A percentile compares a stretch with the other conserved stretches of the same genome.
Conservation (phyloP, 1,140 invertebrate genomes). For the Neelides sp. region DNA sequence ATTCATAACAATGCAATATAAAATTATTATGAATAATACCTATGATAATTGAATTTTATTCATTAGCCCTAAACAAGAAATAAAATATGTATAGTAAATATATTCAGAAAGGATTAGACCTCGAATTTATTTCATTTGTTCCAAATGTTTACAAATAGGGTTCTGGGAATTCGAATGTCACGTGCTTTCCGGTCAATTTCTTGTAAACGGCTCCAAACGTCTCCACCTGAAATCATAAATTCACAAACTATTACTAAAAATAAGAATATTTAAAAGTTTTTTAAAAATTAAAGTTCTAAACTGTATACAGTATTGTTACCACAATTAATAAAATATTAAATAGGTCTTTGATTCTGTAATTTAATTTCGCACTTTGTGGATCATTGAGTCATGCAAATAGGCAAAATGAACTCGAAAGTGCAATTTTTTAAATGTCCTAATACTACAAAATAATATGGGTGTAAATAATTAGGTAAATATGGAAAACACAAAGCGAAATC, state of each 20-base stretch:
- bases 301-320: conserved; percentile 1
- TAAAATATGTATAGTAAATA: no score
- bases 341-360: not conserved
- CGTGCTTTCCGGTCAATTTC: conserved; percentile 95
- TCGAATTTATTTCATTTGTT: conserved; percentile 6
- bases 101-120: not conserved
- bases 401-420: conserved; percentile 29
- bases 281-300: not conserved
- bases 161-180: conserved; percentile 98
- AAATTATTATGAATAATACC: no score
- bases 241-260: not conserved
- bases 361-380: conserved; percentile 28
- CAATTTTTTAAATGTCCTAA: not conserved
- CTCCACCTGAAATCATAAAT: conserved; percentile 65
- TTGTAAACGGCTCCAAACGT: conserved; percentile 98
- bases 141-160: conserved; percentile 64
- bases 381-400: conserved; percentile 13
- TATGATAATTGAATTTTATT: no score
- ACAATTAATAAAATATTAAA: not conserved
- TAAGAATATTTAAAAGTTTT: not conserved
- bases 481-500: no score
- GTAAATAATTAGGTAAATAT: not conserved
- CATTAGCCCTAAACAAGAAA: no score
- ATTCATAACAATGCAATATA: no score
- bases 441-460: not conserved